Conservation (phyloP, 2,888 invertebrate species). For the Heterodera filipjevi region DNA sequence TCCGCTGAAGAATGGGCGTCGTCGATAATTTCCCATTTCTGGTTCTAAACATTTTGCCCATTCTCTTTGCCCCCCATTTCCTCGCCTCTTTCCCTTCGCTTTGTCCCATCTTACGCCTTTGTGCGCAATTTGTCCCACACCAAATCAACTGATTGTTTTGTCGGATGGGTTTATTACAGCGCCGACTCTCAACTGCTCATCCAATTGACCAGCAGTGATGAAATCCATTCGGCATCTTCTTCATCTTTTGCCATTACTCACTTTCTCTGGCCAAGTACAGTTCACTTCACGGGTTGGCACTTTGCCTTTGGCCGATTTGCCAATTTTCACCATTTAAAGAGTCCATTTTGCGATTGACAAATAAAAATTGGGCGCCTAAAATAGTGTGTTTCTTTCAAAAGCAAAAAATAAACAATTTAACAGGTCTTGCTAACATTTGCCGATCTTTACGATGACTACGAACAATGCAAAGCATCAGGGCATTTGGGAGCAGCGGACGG, state of each 20-base stretch:
- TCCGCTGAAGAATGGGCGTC: background rate
- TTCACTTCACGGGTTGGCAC: background rate
- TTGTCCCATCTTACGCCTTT: background rate
- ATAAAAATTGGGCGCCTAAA: too few relatives aligned
- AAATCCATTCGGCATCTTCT: background rate
- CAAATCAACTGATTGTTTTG: background rate
- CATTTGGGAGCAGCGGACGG: slow-evolving; percentile 43
- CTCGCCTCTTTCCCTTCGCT: background rate
- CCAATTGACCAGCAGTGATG: background rate
- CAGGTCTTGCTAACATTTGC: background rate
- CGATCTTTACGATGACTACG: slow-evolving; percentile 39
- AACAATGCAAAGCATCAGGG: slow-evolving; percentile 43
- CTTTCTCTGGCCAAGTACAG: background rate
- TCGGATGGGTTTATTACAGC: too few relatives aligned
- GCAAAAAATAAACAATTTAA: background rate
- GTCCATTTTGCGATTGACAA: too few relatives aligned
- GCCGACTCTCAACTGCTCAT: background rate
- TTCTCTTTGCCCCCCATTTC: background rate
- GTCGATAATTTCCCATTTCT: background rate
- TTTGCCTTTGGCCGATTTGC: background rate
- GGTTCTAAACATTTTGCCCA: background rate
- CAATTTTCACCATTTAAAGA: background rate
- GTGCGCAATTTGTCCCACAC: background rate
- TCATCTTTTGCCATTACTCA: background rate
- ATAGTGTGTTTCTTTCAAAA: background rate